Base-by-base conservation (phyloP, 2,888 invertebrate genomes). In the Cactoblastis cactorum region DNA sequence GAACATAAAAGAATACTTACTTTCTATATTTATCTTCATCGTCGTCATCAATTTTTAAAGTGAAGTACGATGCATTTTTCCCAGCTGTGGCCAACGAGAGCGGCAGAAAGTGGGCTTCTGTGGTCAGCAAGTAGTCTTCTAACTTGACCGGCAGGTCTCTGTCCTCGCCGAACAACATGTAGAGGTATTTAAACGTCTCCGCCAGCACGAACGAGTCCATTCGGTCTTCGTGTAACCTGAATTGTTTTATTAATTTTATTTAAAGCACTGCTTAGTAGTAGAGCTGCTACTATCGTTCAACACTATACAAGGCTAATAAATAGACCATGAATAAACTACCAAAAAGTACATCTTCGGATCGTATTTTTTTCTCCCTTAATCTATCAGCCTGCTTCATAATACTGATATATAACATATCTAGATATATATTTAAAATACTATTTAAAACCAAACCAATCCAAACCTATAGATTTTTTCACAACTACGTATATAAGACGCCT, bases 131-230 rank as follows among this genome's bases (percentile, higher is more conserved):
- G 79, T 96, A 97, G 74, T 96, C 94, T 72, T 97, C 96, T 49
- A 97, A 80, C 76, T 96, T 94, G 12, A 97, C 83, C 5, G 95
- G 91, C 45, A 97, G 82, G 69, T 98, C 98, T 28, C 92, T 93
- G 50, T 95, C 94, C 62, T 98, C 81, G 0, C 97, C 94, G 78
- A 99, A 99, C 52, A 99, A 85, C 77, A 99, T 91, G 82, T 94
- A 99, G 8, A 99, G 90, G 78, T 99, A 99, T 81, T 99, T 99
- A 72, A 99, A 96, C 0, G 99, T 99, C 88, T 99, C 99, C 0
- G 99, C 96, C 1, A 99, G 90, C 0, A 99, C 97, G 86, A 97
- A 99, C 0, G 98, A 98, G 77, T 99, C 99, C 98, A 99, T 98
- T 58, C 98, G 93, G 74, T 99, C 98, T 74, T 98, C 98, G 71